Percentiles rank a stretch among this genome's conserved stretches.
Evolutionary conservation across 2,113 vertebrate species (phyloP).

Genomic region (Dipodomys stephensi): DNA sequence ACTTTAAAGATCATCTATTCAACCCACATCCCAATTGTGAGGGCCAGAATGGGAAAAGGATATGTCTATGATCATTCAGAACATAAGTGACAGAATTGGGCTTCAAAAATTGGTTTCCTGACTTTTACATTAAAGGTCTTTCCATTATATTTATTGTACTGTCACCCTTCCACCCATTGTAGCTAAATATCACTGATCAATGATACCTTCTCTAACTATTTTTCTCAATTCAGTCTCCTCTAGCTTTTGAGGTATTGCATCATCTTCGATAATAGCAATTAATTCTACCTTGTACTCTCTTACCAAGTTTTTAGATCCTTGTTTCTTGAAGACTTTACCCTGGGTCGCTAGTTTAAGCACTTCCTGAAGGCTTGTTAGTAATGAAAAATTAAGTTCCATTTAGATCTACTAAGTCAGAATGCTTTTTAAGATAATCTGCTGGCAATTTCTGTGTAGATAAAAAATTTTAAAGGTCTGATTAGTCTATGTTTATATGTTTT

Average conservation of each 20-base stretch:
- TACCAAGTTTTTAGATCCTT: not conserved
- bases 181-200: not conserved
- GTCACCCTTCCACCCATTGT: not conserved
- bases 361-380: not conserved
- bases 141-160: not conserved
- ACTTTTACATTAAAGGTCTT: not conserved
- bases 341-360: not conserved
- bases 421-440: not conserved
- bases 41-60: not conserved
- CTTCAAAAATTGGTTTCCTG: conserved; percentile 3
- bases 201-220: not conserved
- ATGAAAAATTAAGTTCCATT: not conserved
- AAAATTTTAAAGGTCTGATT: not conserved
- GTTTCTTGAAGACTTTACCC: not conserved
- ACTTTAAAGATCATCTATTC: not conserved
- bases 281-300: not conserved
- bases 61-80: not conserved
- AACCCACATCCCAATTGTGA: not conserved
- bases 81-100: not conserved
- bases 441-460: not conserved
- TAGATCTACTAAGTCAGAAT: not conserved
- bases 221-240: not conserved
- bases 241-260: not conserved
- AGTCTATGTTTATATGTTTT: not conserved
- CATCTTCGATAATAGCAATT: not conserved